Evolutionary conservation across 2,797 vertebrate genomes (phyloP).

Genomic region (Malacoraja senta): DNA sequence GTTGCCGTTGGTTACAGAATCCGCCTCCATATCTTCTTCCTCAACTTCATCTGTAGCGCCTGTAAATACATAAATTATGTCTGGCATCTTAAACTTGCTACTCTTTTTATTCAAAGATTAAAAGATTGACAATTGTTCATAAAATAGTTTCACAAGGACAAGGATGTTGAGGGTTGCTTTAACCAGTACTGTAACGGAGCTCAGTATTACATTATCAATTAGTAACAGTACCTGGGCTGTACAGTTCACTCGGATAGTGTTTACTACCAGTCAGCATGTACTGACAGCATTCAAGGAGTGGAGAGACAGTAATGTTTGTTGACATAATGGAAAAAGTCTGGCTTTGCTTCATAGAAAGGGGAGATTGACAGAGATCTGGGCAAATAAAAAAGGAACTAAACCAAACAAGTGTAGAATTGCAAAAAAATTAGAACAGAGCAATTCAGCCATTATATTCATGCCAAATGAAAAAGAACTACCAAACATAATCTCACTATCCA

Average conservation of each 20-base stretch:
- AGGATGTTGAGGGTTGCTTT: too few species aligned
- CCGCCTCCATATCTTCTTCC: conserved; percentile 71
- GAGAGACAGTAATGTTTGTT: too few species aligned
- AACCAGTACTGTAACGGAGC: too few species aligned
- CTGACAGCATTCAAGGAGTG: background rate
- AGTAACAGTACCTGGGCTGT: background rate
- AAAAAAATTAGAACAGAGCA: too few species aligned
- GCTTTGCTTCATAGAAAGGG: background rate
- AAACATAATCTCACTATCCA: too few species aligned
- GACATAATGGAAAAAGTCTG: background rate
- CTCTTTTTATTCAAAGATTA: background rate
- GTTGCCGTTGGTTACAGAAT: conserved; percentile 71
- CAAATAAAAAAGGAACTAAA: background rate
- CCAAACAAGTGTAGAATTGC: too few species aligned
- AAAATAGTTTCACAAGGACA: background rate
- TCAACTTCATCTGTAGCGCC: conserved; percentile 56
- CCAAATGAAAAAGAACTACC: too few species aligned
- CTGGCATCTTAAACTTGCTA: background rate
- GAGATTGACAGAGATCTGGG: background rate
- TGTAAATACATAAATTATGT: conserved; percentile 47
- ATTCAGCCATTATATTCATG: too few species aligned
- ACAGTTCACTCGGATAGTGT: background rate
- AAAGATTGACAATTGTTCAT: background rate
- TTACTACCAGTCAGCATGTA: background rate
- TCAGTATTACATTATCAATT: background rate